These are phyloP conservation scores for Polydrusus tereticollis DNA, from an alignment of 2,888 invertebrate genomes.

Conservation along the genomic window DNA sequence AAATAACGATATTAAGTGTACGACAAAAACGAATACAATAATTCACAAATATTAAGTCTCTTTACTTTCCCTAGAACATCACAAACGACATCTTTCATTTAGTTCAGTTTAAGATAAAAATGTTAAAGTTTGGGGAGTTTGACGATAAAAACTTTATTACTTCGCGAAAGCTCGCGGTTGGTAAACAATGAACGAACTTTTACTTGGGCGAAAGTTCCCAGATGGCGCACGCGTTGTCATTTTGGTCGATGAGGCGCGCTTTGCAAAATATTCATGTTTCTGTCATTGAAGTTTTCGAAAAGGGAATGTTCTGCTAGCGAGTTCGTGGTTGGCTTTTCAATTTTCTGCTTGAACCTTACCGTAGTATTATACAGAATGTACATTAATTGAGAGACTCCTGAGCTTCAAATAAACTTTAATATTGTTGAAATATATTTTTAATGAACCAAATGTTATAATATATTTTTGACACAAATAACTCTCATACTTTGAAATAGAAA, in stretches of 20 bases:
- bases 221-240: constrained; percentile 32
- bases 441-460: too few relatives aligned
- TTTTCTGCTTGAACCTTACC: background rate
- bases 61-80: background rate
- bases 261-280: constrained; percentile 32
- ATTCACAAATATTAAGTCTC: background rate
- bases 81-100: background rate
- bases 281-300: constrained; percentile 25
- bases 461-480: too few relatives aligned
- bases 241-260: constrained; percentile 33
- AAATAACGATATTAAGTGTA: background rate
- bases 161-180: constrained; percentile 9
- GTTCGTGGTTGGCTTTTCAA: constrained; percentile 11
- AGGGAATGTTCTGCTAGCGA: background rate
- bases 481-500: too few relatives aligned
- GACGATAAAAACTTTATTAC: constrained; percentile 2
- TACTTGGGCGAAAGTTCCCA: constrained; percentile 17
- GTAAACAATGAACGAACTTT: constrained; percentile 19
- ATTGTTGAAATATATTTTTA: too few relatives aligned
- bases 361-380: too few relatives aligned
- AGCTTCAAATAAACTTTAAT: too few relatives aligned
- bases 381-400: too few relatives aligned
- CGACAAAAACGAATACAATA: background rate
- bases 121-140: background rate
- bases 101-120: background rate